Conservation (phyloP, 1,140 invertebrate genomes). For the Mamestra configurata region DNA sequence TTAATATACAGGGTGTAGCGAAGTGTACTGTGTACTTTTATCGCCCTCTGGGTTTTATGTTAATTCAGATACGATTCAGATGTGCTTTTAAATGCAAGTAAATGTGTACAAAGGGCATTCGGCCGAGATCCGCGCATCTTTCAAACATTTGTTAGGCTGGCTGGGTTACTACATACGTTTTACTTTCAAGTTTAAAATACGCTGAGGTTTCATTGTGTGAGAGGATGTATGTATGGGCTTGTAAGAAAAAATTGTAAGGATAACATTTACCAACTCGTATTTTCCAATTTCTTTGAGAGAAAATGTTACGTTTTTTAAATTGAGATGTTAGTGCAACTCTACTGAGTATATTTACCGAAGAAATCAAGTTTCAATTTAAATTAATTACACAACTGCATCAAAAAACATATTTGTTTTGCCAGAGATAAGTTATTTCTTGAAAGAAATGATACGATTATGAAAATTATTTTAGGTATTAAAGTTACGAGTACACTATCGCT, state of each 20-base stretch:
- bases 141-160: conserved; percentile 15
- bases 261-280: no score
- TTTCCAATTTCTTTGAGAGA: no score
- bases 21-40: conserved; percentile 63
- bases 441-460: no score
- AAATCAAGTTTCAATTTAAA: no score
- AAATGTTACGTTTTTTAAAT: no score
- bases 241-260: not conserved
- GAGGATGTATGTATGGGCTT: not conserved
- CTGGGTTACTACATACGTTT: conserved; percentile 4
- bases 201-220: not conserved
- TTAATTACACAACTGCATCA: no score
- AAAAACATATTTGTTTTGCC: no score
- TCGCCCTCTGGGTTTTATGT: conserved; percentile 67
- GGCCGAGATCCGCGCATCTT: conserved; percentile 45
- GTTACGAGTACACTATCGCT: no score
- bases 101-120: conserved; percentile 48
- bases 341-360: no score
- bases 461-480: no score
- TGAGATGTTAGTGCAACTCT: no score
- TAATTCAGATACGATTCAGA: conserved; percentile 69
- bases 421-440: no score
- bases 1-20: conserved; percentile 60
- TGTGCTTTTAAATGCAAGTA: conserved; percentile 64
- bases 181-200: not conserved